Evolutionary conservation across 2,888 invertebrate genomes (phyloP), one percentile per base, ranked within the genome.

Genomic region (Embidobia sp.): DNA sequence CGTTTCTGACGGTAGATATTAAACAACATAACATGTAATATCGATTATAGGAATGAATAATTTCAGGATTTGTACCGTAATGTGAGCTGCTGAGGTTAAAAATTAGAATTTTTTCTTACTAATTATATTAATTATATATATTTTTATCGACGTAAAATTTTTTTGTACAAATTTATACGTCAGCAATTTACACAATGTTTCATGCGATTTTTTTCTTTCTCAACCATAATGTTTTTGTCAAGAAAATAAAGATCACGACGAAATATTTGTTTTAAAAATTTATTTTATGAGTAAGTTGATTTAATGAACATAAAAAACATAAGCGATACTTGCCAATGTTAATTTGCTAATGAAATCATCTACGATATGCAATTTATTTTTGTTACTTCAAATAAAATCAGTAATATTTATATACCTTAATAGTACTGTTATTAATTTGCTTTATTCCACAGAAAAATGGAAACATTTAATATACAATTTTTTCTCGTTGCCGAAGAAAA

Each of bases 1-100:
- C n/a, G n/a, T n/a, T n/a, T n/a, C 22, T 6, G 22, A 6, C 22
- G 6, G 6, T 4, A 22, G 22, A 4, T 3, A 22, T 22, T 22
- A 22, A 22, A 22, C 22, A 22, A 22, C 3, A 22, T 22, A n/a
- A n/a, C n/a, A n/a, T n/a, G n/a, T 22, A 22, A 22, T 6, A 22
- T 22, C 6, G 6, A 22, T 18, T 5, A 19, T 18, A 5, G 4
- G 1, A 26, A 7, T 29, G 8, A 29, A 3, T 2, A n/a, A 29
- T 29, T 29, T 82, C 77, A 55, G 78, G 76, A 78, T 83, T 84
- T 84, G 83, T 84, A 83, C 83, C 82, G n/a, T n/a, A 82, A 82
- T 81, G 76, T 78, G 78, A 79, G 82, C 81, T 81, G 73, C 79
- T 80, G 78, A 74, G 81, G 80, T 79, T 72, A 42, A 78, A 82